Evolutionary conservation across 2,797 vertebrate species (phyloP), one percentile per base, ranked within the genome.

Genomic region (Ara ararauna): DNA sequence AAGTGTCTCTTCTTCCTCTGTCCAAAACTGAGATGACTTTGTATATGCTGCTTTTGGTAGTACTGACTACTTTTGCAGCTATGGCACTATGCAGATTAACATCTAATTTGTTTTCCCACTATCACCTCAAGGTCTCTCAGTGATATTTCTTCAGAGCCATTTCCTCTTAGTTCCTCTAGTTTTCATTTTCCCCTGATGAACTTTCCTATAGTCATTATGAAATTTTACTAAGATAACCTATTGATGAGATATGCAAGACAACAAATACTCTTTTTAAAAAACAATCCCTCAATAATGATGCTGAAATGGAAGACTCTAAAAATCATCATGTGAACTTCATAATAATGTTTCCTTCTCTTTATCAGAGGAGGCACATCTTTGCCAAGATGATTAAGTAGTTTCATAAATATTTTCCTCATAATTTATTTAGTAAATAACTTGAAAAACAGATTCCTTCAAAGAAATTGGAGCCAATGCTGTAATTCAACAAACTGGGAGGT

Each of bases 381-480:
- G 73, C 86, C 94, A 97, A 97, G 89, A 91, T 94, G 89, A 94
- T 93, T 94, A 94, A 96, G 64, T 83, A 90, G n/a, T 85, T 97
- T 91, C 66, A 97, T 93, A 95, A 96, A 92, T 95, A 97, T 51
- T 85, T 91, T 97, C 81, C 81, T 90, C 90, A 85, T 91, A 86
- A 96, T 97, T 97, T 96, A 75, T 91, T 87, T 94, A 76, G 91
- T 96, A 96, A 96, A 96, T 95, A 83, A 93, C 80, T 91, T 91
- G 75, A 90, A 85, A 95, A 96, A 89, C 75, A 90, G 73, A 86
- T 92, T 95, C 71, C 81, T 95, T 90, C 61, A 77, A 94, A 88
- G 64, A 67, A 89, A 86, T 92, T 96, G 76, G 92, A 95, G 76
- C 45, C 81, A 93, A n/a, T 82, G 36, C 47, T 60, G 60, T 75